phyloP scores from a whole-genome alignment of 2,113 vertebrate species.

The Narcine bancroftii region DNA sequence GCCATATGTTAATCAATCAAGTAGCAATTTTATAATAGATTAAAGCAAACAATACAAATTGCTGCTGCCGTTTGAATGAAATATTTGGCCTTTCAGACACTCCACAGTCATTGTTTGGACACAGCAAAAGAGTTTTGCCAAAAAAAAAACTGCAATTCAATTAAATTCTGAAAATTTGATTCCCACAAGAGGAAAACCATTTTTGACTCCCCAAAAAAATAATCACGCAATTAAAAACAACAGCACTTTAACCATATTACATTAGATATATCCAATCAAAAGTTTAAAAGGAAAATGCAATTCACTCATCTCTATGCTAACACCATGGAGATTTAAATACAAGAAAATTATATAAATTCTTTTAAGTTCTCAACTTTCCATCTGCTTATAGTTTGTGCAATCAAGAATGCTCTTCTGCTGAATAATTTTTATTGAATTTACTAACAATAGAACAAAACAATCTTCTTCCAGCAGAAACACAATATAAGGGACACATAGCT shows the following conservation, averaged over 20 bases:
- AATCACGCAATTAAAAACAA: neutral
- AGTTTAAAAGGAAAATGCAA: neutral
- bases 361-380: neutral
- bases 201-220: neutral
- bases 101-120: neutral
- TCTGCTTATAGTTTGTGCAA: neutral
- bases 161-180: too few relatives aligned
- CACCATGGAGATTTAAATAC: neutral
- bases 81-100: neutral
- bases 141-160: too few relatives aligned
- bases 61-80: neutral
- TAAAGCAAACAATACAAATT: neutral
- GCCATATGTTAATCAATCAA: neutral
- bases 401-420: constrained; percentile 1
- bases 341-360: neutral
- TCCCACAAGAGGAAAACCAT: neutral
- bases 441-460: constrained; percentile 10
- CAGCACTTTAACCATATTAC: neutral
- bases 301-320: neutral
- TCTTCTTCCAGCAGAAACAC: constrained; percentile 28
- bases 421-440: constrained; percentile 25
- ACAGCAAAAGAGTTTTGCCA: neutral
- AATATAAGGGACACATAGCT: neutral
- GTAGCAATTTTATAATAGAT: neutral
- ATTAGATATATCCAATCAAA: neutral